Evolutionary conservation across 1,140 invertebrate genomes (phyloP).

Genomic region (Venturia canescens): DNA sequence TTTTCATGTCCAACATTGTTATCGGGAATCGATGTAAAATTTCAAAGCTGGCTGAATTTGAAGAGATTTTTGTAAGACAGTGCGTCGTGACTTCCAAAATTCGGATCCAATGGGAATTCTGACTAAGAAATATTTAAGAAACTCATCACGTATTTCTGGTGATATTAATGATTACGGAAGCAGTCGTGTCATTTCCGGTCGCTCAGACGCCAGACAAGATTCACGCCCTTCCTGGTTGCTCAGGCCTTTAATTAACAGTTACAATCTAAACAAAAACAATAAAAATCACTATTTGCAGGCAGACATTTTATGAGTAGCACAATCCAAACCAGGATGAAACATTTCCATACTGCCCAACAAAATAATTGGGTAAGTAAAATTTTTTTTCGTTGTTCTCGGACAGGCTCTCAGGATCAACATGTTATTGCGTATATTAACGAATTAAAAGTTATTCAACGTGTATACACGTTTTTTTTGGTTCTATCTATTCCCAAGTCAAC

Average conservation of each 20-base stretch:
- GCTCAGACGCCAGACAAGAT: conserved; percentile 53
- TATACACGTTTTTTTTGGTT: conserved; percentile 32
- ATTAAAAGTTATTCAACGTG: conserved; percentile 28
- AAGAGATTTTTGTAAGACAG: too few species aligned
- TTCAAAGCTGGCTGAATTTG: too few species aligned
- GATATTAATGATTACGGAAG: conserved; percentile 18
- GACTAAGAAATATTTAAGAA: too few species aligned
- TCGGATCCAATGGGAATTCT: too few species aligned
- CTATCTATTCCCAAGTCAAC: background rate
- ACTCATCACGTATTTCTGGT: background rate
- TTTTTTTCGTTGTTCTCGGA: conserved; percentile 3
- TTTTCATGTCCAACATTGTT: too few species aligned
- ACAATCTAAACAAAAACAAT: background rate
- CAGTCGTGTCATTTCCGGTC: conserved; percentile 3
- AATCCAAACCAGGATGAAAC: background rate
- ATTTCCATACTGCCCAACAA: background rate
- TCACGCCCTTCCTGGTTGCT: conserved; percentile 51
- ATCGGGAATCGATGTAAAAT: too few species aligned
- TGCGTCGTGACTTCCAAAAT: too few species aligned
- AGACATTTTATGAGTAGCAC: conserved; percentile 55
- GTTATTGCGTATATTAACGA: conserved; percentile 10
- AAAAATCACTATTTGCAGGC: conserved; percentile 57
- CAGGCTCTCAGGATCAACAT: background rate
- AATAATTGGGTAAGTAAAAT: background rate
- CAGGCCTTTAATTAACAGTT: conserved; percentile 32